These are phyloP conservation scores for Lepilemur septentrionalis DNA, from an alignment of 2,797 vertebrate genomes.

Conservation along the genomic window DNA sequence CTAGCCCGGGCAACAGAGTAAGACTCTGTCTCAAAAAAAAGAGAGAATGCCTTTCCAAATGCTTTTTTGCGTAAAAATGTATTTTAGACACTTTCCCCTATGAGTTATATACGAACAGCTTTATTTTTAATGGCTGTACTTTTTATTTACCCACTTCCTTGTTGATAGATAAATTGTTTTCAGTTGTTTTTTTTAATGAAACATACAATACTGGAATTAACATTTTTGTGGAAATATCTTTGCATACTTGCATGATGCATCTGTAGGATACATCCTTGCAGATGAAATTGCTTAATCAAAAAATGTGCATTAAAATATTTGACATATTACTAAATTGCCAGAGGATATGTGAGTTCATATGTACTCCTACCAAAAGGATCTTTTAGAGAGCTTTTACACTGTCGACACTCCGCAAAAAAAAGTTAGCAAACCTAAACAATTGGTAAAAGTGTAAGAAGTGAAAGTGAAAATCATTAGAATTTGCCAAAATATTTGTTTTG, in stretches of 20 bases:
- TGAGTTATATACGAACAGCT: neutral
- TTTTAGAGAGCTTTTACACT: slow-evolving; percentile 21
- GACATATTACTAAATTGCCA: neutral
- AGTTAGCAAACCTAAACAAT: neutral
- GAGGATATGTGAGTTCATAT: neutral
- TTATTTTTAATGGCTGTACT: neutral
- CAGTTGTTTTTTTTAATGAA: neutral
- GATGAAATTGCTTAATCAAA: slow-evolving; percentile 9
- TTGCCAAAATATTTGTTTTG: neutral
- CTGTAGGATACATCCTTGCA: neutral
- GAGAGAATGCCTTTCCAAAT: slow-evolving; percentile 19
- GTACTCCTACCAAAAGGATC: neutral
- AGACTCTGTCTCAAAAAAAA: neutral
- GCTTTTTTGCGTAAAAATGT: slow-evolving; percentile 13
- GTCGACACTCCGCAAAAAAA: neutral
- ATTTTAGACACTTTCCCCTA: neutral
- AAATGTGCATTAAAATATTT: neutral
- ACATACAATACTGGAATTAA: neutral
- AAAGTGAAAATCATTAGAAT: neutral
- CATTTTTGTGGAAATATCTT: slow-evolving; percentile 36
- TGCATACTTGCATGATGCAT: neutral
- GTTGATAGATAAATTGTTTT: slow-evolving; percentile 27
- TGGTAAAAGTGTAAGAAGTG: neutral
- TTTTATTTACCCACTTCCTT: neutral
- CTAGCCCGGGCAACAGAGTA: too few relatives aligned